A percentile compares a stretch with the other conserved stretches of the same genome.
Evolutionary conservation across 2,113 vertebrate species (phyloP).

Genomic region (Alethe diademata): DNA sequence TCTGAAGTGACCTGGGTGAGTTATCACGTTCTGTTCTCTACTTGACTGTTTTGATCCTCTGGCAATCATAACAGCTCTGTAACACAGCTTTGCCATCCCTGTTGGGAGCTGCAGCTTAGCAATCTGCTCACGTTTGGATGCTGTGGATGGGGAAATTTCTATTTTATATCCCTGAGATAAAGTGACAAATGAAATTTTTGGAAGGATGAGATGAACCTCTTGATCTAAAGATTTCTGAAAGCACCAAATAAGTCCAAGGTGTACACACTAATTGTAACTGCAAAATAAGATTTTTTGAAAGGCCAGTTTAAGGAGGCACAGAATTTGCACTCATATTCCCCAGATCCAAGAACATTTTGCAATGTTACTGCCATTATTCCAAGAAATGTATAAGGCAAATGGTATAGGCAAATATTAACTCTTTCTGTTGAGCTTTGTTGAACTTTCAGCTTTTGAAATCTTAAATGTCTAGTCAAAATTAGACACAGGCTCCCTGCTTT

Average conservation of each 20-base stretch:
- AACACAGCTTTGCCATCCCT: neutral
- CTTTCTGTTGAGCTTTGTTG: neutral
- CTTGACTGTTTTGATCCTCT: neutral
- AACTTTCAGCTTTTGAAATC: neutral
- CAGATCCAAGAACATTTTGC: neutral
- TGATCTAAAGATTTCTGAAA: neutral
- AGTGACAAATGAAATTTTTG: neutral
- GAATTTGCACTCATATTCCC: fast-evolving
- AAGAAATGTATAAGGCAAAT: neutral
- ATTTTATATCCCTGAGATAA: neutral
- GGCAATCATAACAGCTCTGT: neutral
- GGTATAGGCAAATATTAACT: neutral
- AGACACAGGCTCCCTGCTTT: neutral
- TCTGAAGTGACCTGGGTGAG: neutral
- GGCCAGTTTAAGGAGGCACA: neutral
- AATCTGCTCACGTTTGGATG: neutral
- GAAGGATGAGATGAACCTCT: neutral
- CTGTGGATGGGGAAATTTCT: neutral
- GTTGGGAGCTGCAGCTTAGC: neutral
- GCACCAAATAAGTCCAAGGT: neutral
- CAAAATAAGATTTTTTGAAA: neutral
- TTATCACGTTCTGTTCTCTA: neutral
- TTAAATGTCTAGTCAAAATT: neutral
- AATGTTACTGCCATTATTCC: neutral
- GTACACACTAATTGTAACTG: fast-evolving